Percentiles rank a stretch among this genome's conserved stretches.
Evolutionary conservation across 2,888 invertebrate species (phyloP).

Genomic region (Ecliptopera silaceata): DNA sequence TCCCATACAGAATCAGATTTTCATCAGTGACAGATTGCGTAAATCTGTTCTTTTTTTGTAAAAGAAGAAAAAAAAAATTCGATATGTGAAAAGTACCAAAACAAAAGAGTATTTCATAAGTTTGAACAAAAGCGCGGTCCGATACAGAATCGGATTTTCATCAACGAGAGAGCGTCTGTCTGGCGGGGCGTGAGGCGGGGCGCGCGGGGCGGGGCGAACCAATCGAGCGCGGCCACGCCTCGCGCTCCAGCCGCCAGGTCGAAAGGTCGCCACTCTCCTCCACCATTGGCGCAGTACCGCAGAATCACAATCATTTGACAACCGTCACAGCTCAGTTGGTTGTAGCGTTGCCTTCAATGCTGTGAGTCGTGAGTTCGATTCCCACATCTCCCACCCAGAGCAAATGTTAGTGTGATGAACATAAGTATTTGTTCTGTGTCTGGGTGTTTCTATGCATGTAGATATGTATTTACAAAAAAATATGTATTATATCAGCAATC

Average conservation of each 20-base stretch:
- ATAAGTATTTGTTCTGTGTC: too few relatives aligned
- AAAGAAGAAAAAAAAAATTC: not conserved
- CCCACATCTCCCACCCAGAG: too few relatives aligned
- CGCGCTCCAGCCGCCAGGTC: slow-evolving; percentile 68
- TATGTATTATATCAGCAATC: too few relatives aligned
- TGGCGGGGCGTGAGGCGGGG: slow-evolving; percentile 56
- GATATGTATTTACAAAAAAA: too few relatives aligned
- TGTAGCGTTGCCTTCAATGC: too few relatives aligned
- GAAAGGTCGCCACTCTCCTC: slow-evolving; percentile 65
- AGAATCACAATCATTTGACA: slow-evolving; percentile 26
- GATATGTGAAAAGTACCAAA: slow-evolving; percentile 28
- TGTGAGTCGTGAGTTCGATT: too few relatives aligned
- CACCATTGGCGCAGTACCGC: slow-evolving; percentile 63
- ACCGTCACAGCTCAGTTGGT: too few relatives aligned
- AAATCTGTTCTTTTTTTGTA: too few relatives aligned
- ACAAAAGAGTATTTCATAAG: slow-evolving; percentile 30
- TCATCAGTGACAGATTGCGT: too few relatives aligned
- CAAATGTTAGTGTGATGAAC: too few relatives aligned
- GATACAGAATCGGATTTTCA: slow-evolving; percentile 45
- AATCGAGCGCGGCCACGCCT: slow-evolving; percentile 78
- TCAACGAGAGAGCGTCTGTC: slow-evolving; percentile 48
- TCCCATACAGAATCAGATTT: too few relatives aligned
- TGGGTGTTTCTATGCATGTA: too few relatives aligned
- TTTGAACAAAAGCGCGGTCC: slow-evolving; percentile 38
- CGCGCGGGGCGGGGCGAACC: slow-evolving; percentile 68